Evolutionary conservation across 2,113 vertebrate genomes (phyloP).

Genomic region (Stigmatopora nigra): DNA sequence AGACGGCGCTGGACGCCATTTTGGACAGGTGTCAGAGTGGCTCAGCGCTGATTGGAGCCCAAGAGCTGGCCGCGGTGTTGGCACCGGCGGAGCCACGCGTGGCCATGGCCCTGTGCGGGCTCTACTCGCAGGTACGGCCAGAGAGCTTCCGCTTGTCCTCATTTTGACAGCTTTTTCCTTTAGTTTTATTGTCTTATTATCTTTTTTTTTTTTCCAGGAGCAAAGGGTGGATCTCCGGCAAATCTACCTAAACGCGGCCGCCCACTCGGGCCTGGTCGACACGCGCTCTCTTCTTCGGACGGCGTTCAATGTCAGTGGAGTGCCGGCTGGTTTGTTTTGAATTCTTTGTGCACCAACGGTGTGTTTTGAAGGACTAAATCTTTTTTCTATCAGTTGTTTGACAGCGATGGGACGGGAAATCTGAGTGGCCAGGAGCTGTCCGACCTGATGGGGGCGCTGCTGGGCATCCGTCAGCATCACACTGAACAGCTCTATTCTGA

Average conservation of each 20-base stretch:
- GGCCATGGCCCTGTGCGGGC: slow-evolving; percentile 39
- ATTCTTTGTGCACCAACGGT: too few relatives aligned
- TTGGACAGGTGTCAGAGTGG: slow-evolving; percentile 52
- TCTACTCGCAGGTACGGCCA: slow-evolving; percentile 61
- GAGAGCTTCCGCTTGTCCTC: background rate
- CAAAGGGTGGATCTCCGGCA: slow-evolving; percentile 56
- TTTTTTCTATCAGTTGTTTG: slow-evolving; percentile 52
- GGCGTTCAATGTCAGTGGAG: slow-evolving; percentile 57
- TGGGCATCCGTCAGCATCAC: slow-evolving; percentile 55
- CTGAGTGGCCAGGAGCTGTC: slow-evolving; percentile 57
- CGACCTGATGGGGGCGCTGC: slow-evolving; percentile 64
- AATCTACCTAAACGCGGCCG: slow-evolving; percentile 55
- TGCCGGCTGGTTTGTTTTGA: too few relatives aligned
- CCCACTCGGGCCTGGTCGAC: slow-evolving; percentile 37
- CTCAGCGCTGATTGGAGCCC: slow-evolving; percentile 9
- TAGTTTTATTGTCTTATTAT: background rate
- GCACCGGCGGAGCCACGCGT: slow-evolving; percentile 39
- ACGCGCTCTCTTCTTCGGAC: slow-evolving; percentile 51
- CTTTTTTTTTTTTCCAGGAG: slow-evolving; percentile 40
- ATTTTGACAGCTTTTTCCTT: background rate
- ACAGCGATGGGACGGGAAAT: slow-evolving; percentile 44
- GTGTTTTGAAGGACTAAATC: too few relatives aligned
- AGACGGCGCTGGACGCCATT: slow-evolving; percentile 41
- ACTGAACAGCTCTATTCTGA: slow-evolving; percentile 37
- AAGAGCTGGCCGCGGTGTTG: slow-evolving; percentile 53